phyloP scores from a whole-genome alignment of 2,888 invertebrate species.

The Phlogophora meticulosa region DNA sequence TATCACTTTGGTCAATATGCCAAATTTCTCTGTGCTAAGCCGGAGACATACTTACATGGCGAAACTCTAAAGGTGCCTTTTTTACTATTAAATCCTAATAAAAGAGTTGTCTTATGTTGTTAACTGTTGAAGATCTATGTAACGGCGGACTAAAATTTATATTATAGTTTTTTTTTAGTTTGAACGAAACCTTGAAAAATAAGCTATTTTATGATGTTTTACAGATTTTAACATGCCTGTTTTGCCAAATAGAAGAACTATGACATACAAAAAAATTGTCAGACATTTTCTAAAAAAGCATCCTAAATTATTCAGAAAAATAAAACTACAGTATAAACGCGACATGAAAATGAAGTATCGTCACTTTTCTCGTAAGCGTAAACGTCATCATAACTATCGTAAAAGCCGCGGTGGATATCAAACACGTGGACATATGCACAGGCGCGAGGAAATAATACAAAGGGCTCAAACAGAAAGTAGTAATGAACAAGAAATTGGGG shows the following conservation, averaged over 20 bases:
- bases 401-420: not conserved
- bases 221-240: not conserved
- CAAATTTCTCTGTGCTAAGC: too few species aligned
- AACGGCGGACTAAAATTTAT: too few species aligned
- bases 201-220: too few species aligned
- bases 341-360: not conserved
- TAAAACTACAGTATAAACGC: constrained; percentile 27
- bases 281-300: constrained; percentile 34
- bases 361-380: not conserved
- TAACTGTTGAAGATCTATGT: too few species aligned
- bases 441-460: not conserved
- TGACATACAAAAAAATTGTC: constrained; percentile 37
- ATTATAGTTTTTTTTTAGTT: too few species aligned
- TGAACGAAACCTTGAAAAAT: too few species aligned
- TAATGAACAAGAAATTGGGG: not conserved
- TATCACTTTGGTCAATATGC: too few species aligned
- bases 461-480: not conserved
- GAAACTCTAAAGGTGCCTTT: too few species aligned
- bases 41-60: too few species aligned
- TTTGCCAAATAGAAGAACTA: constrained; percentile 18
- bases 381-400: constrained; percentile 13
- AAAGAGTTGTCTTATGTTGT: too few species aligned
- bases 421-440: not conserved
- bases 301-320: constrained; percentile 41
- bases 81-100: too few species aligned